phyloP scores from a whole-genome alignment of 2,888 invertebrate species.

The Brachylomia viminalis region DNA sequence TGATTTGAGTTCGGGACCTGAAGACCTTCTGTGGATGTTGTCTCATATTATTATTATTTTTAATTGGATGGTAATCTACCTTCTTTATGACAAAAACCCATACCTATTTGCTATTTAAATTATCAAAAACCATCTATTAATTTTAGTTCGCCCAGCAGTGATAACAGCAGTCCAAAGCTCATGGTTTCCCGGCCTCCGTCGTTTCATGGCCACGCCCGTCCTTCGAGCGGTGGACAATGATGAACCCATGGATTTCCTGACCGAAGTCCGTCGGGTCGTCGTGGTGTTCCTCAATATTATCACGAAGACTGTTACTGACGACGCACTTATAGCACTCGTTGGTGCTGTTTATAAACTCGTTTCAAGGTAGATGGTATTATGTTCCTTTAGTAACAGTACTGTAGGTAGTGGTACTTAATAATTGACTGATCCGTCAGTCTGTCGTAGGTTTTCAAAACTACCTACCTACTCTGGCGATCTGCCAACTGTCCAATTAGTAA shows the following conservation, averaged over 20 bases:
- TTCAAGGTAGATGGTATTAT: slow-evolving; percentile 69
- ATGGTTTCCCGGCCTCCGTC: slow-evolving; percentile 85
- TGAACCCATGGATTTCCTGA: slow-evolving; percentile 93
- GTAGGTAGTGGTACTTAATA: neutral
- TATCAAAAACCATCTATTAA: neutral
- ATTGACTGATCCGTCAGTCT: neutral
- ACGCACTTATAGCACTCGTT: slow-evolving; percentile 86
- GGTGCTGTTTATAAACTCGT: slow-evolving; percentile 86
- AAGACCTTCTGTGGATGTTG: too few species aligned
- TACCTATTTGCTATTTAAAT: too few species aligned
- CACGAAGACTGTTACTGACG: slow-evolving; percentile 80
- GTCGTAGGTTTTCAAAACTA: neutral
- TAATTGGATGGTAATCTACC: neutral
- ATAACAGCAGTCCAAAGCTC: slow-evolving; percentile 74
- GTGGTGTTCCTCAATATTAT: slow-evolving; percentile 92
- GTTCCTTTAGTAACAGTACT: neutral
- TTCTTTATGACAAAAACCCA: neutral
- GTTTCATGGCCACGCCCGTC: slow-evolving; percentile 91
- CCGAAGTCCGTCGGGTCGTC: slow-evolving; percentile 93
- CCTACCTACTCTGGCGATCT: neutral
- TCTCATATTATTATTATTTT: too few species aligned
- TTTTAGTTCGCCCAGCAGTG: slow-evolving; percentile 79
- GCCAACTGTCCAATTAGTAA: neutral
- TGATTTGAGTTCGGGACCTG: too few species aligned
- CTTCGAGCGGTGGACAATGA: slow-evolving; percentile 91